Percentiles rank a stretch among this genome's conserved stretches.
Conservation (phyloP, 1,140 invertebrate genomes). For the Bombus polaris region DNA sequence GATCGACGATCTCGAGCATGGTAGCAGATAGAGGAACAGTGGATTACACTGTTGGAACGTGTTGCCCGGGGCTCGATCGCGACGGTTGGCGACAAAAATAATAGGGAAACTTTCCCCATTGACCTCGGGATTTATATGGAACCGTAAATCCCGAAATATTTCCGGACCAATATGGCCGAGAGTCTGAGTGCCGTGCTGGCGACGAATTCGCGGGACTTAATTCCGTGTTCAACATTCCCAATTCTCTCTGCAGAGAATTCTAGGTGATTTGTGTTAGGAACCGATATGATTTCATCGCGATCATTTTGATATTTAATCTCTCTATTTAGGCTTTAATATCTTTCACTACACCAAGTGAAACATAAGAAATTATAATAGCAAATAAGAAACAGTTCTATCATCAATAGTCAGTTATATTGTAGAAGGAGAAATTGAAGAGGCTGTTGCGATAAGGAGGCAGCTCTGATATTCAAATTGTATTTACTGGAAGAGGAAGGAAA, state of each 20-base stretch:
- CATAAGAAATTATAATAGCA: no score
- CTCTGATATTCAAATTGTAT: no score
- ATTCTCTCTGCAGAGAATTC: not conserved
- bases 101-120: slow-evolving; percentile 60
- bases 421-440: no score
- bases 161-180: slow-evolving; percentile 23
- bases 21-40: not conserved
- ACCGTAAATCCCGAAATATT: slow-evolving; percentile 43
- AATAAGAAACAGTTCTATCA: no score
- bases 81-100: slow-evolving; percentile 49
- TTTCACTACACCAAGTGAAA: no score
- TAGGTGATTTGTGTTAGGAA: no score
- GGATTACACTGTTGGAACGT: slow-evolving; percentile 33
- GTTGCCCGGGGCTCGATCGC: slow-evolving; percentile 18
- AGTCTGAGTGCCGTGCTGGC: not conserved
- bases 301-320: not conserved
- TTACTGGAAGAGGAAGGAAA: no score
- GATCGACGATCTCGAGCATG: slow-evolving; percentile 6
- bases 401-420: no score
- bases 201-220: slow-evolving; percentile 7
- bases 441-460: no score
- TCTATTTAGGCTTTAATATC: not conserved
- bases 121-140: slow-evolving; percentile 51
- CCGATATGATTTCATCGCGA: slow-evolving; percentile 14
- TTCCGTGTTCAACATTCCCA: not conserved